Base-by-base conservation (phyloP, 2,888 invertebrate genomes). In the Hyposoter didymator region DNA sequence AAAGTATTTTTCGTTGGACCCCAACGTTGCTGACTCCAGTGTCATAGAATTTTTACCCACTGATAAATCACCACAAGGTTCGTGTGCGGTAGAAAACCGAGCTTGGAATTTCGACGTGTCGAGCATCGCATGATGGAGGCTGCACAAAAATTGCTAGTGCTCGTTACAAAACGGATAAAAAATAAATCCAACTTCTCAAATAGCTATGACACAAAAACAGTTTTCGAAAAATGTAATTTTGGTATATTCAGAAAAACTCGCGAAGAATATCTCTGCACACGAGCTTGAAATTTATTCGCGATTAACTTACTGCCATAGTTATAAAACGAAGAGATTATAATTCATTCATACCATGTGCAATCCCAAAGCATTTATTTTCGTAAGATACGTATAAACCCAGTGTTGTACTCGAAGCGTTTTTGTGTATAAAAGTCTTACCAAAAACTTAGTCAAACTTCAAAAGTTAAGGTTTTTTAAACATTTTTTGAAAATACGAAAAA, bases 271-370 rank as follows among this genome's bases (percentile, higher is more conserved):
- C 55, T 59, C 39, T n/a, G 35, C 1, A 64, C 64, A 35, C 66
- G 28, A 19, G 55, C 12, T 66, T 19, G 66, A 69, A 8, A 69
- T 69, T 28, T 28, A 69, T 47, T 4, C 28, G n/a, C 7, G 17
- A 47, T 17, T 6, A 12, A 49, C 39, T 39, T 22, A 55, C 55
- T 39, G 19, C 55, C 39, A 55, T 12, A 55, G n/a, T 67, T 67
- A 12, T 14, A 52, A 43, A 52, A 14, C 39, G 22, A 67, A 32
- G 2, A 22, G 52, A 14, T 19, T 55, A 49, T 66, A 55, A 55
- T 67, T 67, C 10, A 78, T 69, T 39, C 6, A 55, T 55, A 69
- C 14, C 17, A 55, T 75, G 64, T 75, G 49, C 47, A 64, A 78
- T 69, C 43, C 67, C 17, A 43, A 69, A 69, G 67, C 67, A 78